Evolutionary conservation across 2,797 vertebrate genomes (phyloP).

Genomic region (Sebastes kiyomatsui): DNA sequence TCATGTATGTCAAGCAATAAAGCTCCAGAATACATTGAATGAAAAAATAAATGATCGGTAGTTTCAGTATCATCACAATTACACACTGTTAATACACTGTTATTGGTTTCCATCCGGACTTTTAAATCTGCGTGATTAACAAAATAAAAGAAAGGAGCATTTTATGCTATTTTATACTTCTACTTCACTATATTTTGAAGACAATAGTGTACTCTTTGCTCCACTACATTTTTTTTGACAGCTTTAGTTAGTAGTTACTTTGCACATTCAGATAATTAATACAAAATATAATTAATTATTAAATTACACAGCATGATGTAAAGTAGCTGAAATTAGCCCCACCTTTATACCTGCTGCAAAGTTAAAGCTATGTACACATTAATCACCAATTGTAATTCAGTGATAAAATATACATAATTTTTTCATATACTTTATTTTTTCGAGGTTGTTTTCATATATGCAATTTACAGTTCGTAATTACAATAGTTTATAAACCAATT

Average conservation of each 20-base stretch:
- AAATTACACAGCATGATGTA: background rate
- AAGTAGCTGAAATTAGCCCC: background rate
- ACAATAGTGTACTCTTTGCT: background rate
- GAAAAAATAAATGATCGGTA: no score
- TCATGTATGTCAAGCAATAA: accelerated
- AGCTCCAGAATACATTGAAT: no score
- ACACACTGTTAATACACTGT: no score
- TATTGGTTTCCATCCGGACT: no score
- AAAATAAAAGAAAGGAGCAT: background rate
- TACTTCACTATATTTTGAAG: background rate
- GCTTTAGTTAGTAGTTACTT: background rate
- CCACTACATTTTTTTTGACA: background rate
- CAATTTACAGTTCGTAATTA: no score
- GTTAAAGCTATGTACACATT: background rate
- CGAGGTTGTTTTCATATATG: no score
- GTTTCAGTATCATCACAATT: no score
- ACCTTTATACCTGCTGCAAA: background rate
- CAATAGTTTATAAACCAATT: no score
- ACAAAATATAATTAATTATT: background rate
- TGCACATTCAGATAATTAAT: background rate
- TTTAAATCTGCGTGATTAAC: background rate
- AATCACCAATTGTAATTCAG: background rate
- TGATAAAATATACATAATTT: background rate
- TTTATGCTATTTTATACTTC: background rate
- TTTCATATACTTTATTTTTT: no score